Conservation (phyloP, 2,888 invertebrate genomes). For the Palloptera scutellata region DNA sequence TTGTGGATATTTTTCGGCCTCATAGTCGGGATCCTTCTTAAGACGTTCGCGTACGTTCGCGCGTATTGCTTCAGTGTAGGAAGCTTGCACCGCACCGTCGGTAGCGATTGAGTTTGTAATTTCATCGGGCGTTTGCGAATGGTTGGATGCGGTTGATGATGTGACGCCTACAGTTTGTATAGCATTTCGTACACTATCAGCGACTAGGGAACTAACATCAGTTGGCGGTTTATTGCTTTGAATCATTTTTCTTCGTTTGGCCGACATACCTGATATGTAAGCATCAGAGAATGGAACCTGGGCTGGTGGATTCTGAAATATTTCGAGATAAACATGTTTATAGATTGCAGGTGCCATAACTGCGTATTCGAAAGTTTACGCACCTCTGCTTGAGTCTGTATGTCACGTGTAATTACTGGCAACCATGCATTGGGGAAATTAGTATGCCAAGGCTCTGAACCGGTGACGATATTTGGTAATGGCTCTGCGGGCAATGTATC, state of each 20-base stretch:
- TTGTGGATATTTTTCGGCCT: conserved; percentile 62
- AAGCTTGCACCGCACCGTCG: conserved; percentile 57
- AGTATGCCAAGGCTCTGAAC: conserved; percentile 71
- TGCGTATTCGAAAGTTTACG: not conserved
- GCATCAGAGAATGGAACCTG: conserved; percentile 83
- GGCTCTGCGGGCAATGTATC: conserved; percentile 54
- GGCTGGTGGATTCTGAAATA: conserved; percentile 45
- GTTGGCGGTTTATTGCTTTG: conserved; percentile 57
- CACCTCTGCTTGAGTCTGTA: conserved; percentile 72
- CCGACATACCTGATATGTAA: conserved; percentile 88
- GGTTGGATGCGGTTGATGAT: conserved; percentile 45
- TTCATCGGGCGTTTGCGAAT: conserved; percentile 48
- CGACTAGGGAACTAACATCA: conserved; percentile 56
- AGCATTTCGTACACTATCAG: conserved; percentile 59
- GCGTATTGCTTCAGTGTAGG: conserved; percentile 61
- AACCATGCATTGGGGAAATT: conserved; percentile 82
- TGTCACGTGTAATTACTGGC: conserved; percentile 84
- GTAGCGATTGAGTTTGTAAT: conserved; percentile 56
- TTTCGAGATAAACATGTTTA: no score
- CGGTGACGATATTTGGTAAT: conserved; percentile 67
- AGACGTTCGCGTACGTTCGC: conserved; percentile 58
- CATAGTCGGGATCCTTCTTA: conserved; percentile 59
- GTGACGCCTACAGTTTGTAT: conserved; percentile 54
- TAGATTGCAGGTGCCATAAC: no score
- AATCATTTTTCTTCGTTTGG: conserved; percentile 83